Evolutionary conservation across 2,888 invertebrate species (phyloP).

Genomic region (Drosophila robusta): DNA sequence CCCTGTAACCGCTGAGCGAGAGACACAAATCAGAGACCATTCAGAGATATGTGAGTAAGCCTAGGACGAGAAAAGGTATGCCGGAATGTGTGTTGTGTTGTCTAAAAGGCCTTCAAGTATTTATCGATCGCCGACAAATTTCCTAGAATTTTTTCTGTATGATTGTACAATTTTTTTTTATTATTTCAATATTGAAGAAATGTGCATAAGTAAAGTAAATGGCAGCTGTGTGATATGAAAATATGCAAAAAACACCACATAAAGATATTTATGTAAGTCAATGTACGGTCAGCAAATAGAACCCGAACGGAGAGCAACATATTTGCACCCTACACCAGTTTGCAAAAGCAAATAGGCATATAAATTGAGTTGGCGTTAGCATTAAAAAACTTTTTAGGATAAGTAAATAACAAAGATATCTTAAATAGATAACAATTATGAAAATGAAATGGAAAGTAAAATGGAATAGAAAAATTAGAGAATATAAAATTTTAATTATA

Average conservation of each 20-base stretch:
- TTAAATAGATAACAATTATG: background rate
- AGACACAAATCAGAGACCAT: constrained; percentile 56
- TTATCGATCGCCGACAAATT: constrained; percentile 59
- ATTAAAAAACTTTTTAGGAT: background rate
- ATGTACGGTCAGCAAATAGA: constrained; percentile 42
- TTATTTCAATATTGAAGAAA: constrained; percentile 47
- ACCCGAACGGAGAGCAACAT: constrained; percentile 19
- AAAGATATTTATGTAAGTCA: constrained; percentile 44
- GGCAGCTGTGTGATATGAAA: constrained; percentile 46
- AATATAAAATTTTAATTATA: background rate
- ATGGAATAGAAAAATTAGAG: too few species aligned
- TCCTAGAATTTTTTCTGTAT: constrained; percentile 32
- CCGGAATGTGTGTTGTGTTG: constrained; percentile 42
- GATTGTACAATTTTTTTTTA: constrained; percentile 25
- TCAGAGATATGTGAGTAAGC: constrained; percentile 26
- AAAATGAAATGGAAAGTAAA: too few species aligned
- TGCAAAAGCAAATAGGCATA: constrained; percentile 13
- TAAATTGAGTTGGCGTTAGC: background rate
- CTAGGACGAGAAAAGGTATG: constrained; percentile 57
- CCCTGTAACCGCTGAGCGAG: constrained; percentile 26
- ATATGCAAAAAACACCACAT: constrained; percentile 50
- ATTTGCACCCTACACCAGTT: constrained; percentile 36
- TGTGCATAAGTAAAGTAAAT: constrained; percentile 42
- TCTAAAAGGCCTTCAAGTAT: constrained; percentile 27
- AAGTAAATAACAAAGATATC: background rate